Evolutionary conservation across 2,888 invertebrate genomes (phyloP).

Genomic region (Noctuana brunneofusca): DNA sequence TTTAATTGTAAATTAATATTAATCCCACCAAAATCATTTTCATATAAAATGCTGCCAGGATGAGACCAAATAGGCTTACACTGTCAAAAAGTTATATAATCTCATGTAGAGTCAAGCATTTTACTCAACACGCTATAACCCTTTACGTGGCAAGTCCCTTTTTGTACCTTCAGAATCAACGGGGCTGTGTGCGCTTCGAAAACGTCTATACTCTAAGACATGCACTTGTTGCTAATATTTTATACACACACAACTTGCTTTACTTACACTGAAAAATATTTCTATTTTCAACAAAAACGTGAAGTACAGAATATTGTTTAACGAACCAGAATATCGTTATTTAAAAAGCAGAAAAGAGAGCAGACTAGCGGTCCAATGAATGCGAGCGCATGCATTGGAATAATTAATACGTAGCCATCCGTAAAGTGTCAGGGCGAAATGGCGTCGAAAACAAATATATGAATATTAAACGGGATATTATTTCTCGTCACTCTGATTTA

Average conservation of each 20-base stretch:
- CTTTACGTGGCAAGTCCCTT: no score
- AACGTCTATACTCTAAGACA: no score
- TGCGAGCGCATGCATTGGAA: slow-evolving; percentile 60
- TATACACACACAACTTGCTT: not conserved
- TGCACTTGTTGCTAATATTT: not conserved
- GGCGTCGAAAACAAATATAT: slow-evolving; percentile 73
- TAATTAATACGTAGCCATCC: slow-evolving; percentile 69
- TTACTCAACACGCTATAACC: no score
- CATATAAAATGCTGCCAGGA: no score
- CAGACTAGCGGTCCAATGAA: slow-evolving; percentile 49
- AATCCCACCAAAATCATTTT: no score
- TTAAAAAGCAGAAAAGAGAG: slow-evolving; percentile 24
- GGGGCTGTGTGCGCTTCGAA: no score
- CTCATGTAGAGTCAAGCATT: no score
- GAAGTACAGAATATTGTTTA: slow-evolving; percentile 22
- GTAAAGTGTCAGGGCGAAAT: slow-evolving; percentile 65
- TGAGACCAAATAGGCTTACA: no score
- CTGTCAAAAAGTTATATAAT: no score
- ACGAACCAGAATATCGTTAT: slow-evolving; percentile 36
- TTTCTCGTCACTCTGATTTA: slow-evolving; percentile 53
- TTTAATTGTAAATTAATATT: no score
- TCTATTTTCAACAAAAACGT: not conserved
- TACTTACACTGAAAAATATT: not conserved
- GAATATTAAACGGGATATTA: slow-evolving; percentile 70
- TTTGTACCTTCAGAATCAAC: no score